phyloP scores from a whole-genome alignment of 2,888 invertebrate species.

The Drosophila engyochracea region DNA sequence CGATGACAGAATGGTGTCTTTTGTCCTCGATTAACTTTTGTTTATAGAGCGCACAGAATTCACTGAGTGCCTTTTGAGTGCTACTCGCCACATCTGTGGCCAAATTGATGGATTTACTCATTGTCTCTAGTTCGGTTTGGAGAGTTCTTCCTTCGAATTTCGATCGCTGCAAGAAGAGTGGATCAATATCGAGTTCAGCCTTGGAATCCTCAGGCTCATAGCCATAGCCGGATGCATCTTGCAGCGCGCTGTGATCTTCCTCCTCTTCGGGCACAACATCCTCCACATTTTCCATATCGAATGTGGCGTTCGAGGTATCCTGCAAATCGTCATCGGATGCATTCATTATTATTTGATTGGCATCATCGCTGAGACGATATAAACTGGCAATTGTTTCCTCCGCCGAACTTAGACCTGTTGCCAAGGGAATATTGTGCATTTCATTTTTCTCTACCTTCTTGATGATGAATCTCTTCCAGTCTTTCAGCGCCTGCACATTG shows the following conservation, averaged over 20 bases:
- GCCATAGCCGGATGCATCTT: slow-evolving; percentile 50
- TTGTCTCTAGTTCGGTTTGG: slow-evolving; percentile 49
- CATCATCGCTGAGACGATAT: slow-evolving; percentile 65
- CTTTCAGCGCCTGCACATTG: slow-evolving; percentile 56
- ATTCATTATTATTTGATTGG: slow-evolving; percentile 60
- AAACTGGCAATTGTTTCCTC: slow-evolving; percentile 68
- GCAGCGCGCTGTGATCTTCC: slow-evolving; percentile 54
- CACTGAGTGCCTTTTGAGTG: slow-evolving; percentile 44
- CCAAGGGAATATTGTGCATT: slow-evolving; percentile 65
- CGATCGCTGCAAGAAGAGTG: slow-evolving; percentile 55
- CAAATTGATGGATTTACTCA: slow-evolving; percentile 39
- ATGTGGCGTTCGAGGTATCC: slow-evolving; percentile 55
- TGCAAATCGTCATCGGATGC: slow-evolving; percentile 65
- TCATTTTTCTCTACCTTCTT: slow-evolving; percentile 71
- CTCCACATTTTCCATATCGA: slow-evolving; percentile 67
- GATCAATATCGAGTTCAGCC: slow-evolving; percentile 52
- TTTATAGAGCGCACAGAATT: slow-evolving; percentile 63
- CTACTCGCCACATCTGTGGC: slow-evolving; percentile 44
- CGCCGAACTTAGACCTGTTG: slow-evolving; percentile 59
- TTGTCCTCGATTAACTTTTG: slow-evolving; percentile 65
- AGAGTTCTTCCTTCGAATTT: slow-evolving; percentile 20
- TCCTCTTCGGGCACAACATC: slow-evolving; percentile 70
- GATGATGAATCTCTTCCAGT: slow-evolving; percentile 69
- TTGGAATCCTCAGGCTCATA: slow-evolving; percentile 65
- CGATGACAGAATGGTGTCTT: slow-evolving; percentile 61